Conservation (phyloP, 2,797 vertebrate species). For the Propithecus deckenii region DNA sequence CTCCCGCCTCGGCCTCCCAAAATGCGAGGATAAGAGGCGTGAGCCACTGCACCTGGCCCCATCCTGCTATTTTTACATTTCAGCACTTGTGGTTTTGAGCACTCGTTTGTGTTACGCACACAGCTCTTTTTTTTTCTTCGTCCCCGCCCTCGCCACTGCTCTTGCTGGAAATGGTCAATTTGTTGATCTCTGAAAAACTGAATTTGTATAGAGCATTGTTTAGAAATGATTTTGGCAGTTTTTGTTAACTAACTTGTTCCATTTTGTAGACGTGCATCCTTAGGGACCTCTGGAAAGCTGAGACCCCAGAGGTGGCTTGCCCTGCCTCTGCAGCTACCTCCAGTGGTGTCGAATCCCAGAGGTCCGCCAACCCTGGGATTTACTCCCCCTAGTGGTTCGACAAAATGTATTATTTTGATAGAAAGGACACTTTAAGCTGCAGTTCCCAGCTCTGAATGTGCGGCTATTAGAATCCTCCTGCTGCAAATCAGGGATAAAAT, state of each 20-base stretch:
- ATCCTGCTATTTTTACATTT: not conserved
- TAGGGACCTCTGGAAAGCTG: not conserved
- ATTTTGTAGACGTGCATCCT: not conserved
- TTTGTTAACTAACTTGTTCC: not conserved
- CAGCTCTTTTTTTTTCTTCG: no score
- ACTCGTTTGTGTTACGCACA: not conserved
- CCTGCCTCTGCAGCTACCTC: accelerated
- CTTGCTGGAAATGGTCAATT: not conserved
- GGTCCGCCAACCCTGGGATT: not conserved
- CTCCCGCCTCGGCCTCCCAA: not conserved
- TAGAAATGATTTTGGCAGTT: not conserved
- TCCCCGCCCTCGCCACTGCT: accelerated
- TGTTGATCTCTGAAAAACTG: not conserved
- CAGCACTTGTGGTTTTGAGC: not conserved
- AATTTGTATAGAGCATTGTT: not conserved
- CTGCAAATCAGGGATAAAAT: not conserved
- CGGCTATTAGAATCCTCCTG: not conserved
- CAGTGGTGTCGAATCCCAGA: accelerated
- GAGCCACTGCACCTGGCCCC: not conserved
- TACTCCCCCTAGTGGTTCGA: conserved; percentile 50
- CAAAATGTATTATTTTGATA: not conserved
- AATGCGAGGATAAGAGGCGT: not conserved
- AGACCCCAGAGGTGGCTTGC: accelerated
- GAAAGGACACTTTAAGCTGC: not conserved
- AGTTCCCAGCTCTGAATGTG: not conserved